Evolutionary conservation across 2,797 vertebrate genomes (phyloP), one percentile per base, ranked within the genome.

Genomic region (Neosilurus mollespiculum): DNA sequence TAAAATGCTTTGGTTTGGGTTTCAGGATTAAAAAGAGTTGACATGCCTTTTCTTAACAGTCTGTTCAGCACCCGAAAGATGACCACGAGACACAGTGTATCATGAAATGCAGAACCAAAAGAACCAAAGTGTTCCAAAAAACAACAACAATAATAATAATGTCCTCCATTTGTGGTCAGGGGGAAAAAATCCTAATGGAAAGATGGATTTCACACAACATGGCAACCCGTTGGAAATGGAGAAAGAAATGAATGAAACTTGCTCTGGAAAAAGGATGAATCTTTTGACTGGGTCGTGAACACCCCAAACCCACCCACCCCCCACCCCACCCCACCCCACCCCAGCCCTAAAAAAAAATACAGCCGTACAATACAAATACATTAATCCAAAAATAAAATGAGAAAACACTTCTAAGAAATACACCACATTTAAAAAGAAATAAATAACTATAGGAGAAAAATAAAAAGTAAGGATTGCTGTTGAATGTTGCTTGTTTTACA

Each of bases 371-470:
- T 78, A 90, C 88, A 90, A 82, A 84, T 85, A 90, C 81, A 56
- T 85, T 85, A 88, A 87, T 83, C 83, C 62, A 84, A 91, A 86
- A 84, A 90, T 72, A 89, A 80, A 80, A 86, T 82, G 86, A 53
- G n/a, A 53, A 43, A 71, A 88, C 70, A 83, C 88, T 81, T 83
- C 34, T 85, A 86, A 84, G 87, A 91, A 89, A 90, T 90, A 92
- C 89, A 88, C 88, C 75, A 87, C 89, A 87, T 89, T 91, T n/a
- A 56, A 56, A 88, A 26, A 89, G 88, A 92, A 93, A 94, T 94
- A 95, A 94, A 94, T 94, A 94, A 88, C 51, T 91, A 84, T 88
- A 89, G 84, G 85, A 87, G 72, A 76, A 85, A 80, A 84, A 85
- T 76, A 86, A 77, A 61, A 81, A n/a, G 11, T 4, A 37, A 10